Conservation (phyloP, 2,797 vertebrate species). For the Danionella dracula region DNA sequence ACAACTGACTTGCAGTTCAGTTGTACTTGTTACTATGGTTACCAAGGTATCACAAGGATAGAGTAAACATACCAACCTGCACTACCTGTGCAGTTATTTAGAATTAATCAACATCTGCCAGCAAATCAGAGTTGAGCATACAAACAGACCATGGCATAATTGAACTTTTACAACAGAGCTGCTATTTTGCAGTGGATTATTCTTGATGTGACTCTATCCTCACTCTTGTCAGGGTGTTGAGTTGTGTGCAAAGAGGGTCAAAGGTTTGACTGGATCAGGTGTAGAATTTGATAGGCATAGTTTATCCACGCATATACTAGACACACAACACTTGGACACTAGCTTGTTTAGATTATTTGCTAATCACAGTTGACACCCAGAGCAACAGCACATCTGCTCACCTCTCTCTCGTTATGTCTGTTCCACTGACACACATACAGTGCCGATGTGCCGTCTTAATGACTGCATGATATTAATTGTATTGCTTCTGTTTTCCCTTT, state of each 20-base stretch:
- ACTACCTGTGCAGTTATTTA: too few relatives aligned
- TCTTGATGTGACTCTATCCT: neutral
- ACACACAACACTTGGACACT: neutral
- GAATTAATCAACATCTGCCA: too few relatives aligned
- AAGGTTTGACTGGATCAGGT: slow-evolving; percentile 23
- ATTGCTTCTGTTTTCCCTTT: too few relatives aligned
- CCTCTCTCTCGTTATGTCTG: slow-evolving; percentile 5
- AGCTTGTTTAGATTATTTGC: slow-evolving; percentile 28
- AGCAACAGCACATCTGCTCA: slow-evolving; percentile 31
- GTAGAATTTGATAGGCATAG: slow-evolving; percentile 27
- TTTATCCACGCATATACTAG: slow-evolving; percentile 19
- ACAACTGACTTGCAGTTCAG: too few relatives aligned
- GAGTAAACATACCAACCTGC: too few relatives aligned
- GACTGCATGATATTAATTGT: too few relatives aligned
- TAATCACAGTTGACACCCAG: slow-evolving; percentile 29
- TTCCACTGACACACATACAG: slow-evolving; percentile 17
- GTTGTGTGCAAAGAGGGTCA: slow-evolving; percentile 10
- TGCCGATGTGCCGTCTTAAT: slow-evolving; percentile 5
- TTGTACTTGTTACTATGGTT: too few relatives aligned
- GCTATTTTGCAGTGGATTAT: neutral
- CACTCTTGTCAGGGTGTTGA: neutral
- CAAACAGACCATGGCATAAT: too few relatives aligned
- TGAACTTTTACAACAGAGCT: too few relatives aligned
- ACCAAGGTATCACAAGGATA: too few relatives aligned
- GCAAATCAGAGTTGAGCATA: too few relatives aligned